These are phyloP conservation scores for Vanessa tameamea DNA, from an alignment of 1,140 invertebrate species.

Conservation along the genomic window DNA sequence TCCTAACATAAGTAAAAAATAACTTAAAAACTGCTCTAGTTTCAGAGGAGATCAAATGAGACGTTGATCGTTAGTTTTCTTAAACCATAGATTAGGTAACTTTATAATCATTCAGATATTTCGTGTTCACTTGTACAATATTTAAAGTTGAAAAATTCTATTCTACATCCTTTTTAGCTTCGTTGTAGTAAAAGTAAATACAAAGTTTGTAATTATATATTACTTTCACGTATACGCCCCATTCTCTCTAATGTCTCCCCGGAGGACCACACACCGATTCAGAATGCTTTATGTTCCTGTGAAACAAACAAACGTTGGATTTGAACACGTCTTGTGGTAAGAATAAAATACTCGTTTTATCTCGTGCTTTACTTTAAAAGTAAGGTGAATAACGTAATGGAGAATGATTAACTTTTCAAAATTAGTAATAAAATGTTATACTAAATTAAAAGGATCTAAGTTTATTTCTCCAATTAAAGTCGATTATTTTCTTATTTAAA, in stretches of 20 bases:
- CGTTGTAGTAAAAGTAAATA: constrained; percentile 11
- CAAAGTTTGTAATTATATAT: constrained; percentile 23
- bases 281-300: constrained; percentile 27
- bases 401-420: no score
- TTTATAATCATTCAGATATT: no score
- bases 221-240: constrained; percentile 18
- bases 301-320: constrained; percentile 21
- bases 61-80: no score
- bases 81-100: no score
- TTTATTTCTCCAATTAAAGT: no score
- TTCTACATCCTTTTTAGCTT: background rate
- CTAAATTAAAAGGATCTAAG: no score
- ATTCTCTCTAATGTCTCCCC: constrained; percentile 26
- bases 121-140: no score
- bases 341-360: constrained; percentile 20
- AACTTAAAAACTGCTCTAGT: no score
- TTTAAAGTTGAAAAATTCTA: background rate
- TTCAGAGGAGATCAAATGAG: no score
- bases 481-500: no score
- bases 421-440: no score
- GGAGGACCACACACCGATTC: constrained; percentile 28
- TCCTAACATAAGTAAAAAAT: no score
- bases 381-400: background rate
- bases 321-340: constrained; percentile 23
- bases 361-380: constrained; percentile 1